phyloP scores from a whole-genome alignment of 2,888 invertebrate species.

The Belgica antarctica region DNA sequence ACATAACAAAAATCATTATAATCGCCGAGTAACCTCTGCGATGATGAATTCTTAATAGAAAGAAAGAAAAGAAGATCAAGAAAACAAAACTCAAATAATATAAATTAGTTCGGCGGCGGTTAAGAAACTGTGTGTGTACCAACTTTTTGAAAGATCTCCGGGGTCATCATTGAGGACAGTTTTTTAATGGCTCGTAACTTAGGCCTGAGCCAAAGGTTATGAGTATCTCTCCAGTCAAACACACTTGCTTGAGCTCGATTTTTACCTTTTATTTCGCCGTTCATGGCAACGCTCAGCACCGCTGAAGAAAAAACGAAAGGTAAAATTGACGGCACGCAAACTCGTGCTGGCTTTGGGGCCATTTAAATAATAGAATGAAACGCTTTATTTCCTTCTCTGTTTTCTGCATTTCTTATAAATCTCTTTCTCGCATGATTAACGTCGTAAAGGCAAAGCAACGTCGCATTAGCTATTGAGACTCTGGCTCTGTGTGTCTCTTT shows the following conservation, averaged over 20 bases:
- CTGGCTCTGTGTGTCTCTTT: constrained; percentile 22
- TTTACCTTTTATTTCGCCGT: no score
- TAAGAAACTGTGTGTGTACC: no score
- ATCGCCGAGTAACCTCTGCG: neutral
- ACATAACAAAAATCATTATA: neutral
- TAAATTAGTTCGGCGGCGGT: no score
- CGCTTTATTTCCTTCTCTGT: neutral
- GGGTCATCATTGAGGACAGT: no score
- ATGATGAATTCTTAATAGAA: neutral
- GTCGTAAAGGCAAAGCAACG: constrained; percentile 21
- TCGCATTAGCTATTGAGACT: constrained; percentile 27
- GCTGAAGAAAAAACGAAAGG: neutral
- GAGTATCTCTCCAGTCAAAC: no score
- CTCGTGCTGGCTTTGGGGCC: constrained; percentile 41
- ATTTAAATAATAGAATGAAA: constrained; percentile 22
- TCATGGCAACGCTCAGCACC: neutral
- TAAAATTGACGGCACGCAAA: constrained; percentile 30
- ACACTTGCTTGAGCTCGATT: no score
- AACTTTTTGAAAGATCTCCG: no score
- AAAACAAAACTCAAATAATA: neutral
- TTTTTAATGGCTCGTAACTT: no score
- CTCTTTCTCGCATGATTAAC: constrained; percentile 28
- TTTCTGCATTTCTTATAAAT: constrained; percentile 11
- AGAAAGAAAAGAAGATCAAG: neutral
- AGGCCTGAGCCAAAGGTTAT: no score